These are phyloP conservation scores for Apodemus sylvaticus DNA, from an alignment of 2,113 vertebrate genomes.

Conservation along the genomic window DNA sequence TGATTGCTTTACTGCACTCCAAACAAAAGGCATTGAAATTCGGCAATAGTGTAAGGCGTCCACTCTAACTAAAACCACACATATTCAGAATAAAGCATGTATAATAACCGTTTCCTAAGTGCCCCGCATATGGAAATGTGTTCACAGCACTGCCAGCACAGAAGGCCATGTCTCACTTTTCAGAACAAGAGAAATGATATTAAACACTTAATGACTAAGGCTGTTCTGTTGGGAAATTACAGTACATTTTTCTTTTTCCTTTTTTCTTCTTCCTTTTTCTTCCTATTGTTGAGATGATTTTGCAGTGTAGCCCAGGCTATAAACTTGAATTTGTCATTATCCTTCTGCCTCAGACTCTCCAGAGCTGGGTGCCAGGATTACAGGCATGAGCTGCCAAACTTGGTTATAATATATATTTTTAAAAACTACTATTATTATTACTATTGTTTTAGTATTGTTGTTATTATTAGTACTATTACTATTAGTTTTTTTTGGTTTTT, in stretches of 20 bases:
- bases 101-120: conserved; percentile 46
- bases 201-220: conserved; percentile 26
- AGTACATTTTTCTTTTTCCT: not conserved
- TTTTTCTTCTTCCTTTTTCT: not conserved
- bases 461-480: too few relatives aligned
- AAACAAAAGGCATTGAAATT: conserved; percentile 60
- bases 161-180: conserved; percentile 45
- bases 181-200: conserved; percentile 30
- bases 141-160: not conserved
- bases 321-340: not conserved
- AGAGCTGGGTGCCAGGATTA: too few relatives aligned
- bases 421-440: too few relatives aligned
- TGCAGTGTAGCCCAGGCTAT: not conserved
- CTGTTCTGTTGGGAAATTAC: conserved; percentile 12
- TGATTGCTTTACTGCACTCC: conserved; percentile 27
- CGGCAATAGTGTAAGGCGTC: conserved; percentile 20
- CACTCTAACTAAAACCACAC: conserved; percentile 48
- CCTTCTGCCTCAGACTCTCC: not conserved
- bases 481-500: too few relatives aligned
- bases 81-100: conserved; percentile 47
- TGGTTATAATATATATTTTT: not conserved
- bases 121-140: conserved; percentile 54
- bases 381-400: not conserved
- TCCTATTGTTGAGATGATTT: not conserved
- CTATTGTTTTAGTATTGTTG: too few relatives aligned